Evolutionary conservation across 1,140 invertebrate species (phyloP), one percentile per base, ranked within the genome.

Genomic region (Leptinotarsa undecemlineata): DNA sequence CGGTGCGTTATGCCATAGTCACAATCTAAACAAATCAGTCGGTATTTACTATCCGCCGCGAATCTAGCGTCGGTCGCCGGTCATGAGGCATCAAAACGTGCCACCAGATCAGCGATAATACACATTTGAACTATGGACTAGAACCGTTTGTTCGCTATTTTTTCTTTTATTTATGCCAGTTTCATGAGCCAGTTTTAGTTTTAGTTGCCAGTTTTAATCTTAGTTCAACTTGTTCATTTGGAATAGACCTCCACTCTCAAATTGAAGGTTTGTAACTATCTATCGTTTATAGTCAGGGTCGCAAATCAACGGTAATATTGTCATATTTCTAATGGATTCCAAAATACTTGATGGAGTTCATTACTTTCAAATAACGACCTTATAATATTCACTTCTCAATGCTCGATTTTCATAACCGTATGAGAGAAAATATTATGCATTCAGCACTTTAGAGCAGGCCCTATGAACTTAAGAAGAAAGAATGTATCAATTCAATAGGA

Each of bases 1-100:
- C 73, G 66, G 73, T 74, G 73, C 73, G 73, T 67, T 74, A 74
- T 74, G 73, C 69, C 69, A 67, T 67, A 67, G 64, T 67, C 64
- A 57, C 51, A 67, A 67, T 67, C 64, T 67, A 67, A 67, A 67
- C 64, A 67, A 67, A 67, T 67, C 64, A 67, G 64, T 67, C 42
- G 64, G 23, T 67, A 67, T 67, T 67, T 67, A 33, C 64, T 67
- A 67, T 33, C 64, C 64, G 64, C 64, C 23, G 42, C 64, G 64
- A 42, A 23, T 19, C 21, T 26, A 23, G 64, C 15, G 23, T 23
- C 26, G 13, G 17, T 23, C 64, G 23, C 23, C 64, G 64, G 42
- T 67, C 64, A 67, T 67, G 64, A 23, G 23, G 64, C 64, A 67
- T 23, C 23, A 67, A 42, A 67, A 67, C 64, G 64, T 67, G 64